Evolutionary conservation across 2,113 vertebrate genomes (phyloP).

Genomic region (Gasterosteus nipponicus): DNA sequence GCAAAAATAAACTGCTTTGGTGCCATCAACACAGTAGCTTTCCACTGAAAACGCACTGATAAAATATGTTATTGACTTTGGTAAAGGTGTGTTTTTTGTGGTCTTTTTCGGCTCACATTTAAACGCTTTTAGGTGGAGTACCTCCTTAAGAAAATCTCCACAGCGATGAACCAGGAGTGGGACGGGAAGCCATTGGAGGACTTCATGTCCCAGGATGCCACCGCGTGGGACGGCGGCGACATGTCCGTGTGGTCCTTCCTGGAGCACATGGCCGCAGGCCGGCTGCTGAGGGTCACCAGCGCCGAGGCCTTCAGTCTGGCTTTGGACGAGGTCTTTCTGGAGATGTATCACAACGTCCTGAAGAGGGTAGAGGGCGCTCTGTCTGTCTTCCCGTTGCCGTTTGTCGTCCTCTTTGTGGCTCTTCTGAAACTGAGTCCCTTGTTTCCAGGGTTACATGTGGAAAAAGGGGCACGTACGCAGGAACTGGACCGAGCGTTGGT

Average conservation of each 20-base stretch:
- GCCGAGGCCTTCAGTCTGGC: conserved; percentile 80
- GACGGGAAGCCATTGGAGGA: conserved; percentile 76
- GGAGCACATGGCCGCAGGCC: conserved; percentile 73
- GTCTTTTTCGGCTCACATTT: background rate
- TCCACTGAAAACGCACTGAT: background rate
- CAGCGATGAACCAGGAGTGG: conserved; percentile 82
- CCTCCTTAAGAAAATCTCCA: conserved; percentile 82
- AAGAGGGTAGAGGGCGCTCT: conserved; percentile 75
- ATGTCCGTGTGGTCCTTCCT: conserved; percentile 82
- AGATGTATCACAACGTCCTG: conserved; percentile 84
- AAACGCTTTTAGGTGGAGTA: conserved; percentile 78
- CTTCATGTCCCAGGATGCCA: conserved; percentile 67
- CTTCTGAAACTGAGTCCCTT: background rate
- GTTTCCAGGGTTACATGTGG: conserved; percentile 83
- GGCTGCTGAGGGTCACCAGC: conserved; percentile 71
- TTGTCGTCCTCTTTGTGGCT: background rate
- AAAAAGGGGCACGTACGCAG: conserved; percentile 84
- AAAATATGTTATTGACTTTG: background rate
- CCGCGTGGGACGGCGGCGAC: conserved; percentile 67
- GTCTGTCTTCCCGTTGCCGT: background rate
- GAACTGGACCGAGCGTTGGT: conserved; percentile 87
- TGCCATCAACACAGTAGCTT: conserved; percentile 18
- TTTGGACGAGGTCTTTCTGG: conserved; percentile 81
- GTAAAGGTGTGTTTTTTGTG: background rate
- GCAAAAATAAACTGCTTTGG: conserved; percentile 57